Conservation (phyloP, 2,113 vertebrate species). For the Puffinus mauretanicus region DNA sequence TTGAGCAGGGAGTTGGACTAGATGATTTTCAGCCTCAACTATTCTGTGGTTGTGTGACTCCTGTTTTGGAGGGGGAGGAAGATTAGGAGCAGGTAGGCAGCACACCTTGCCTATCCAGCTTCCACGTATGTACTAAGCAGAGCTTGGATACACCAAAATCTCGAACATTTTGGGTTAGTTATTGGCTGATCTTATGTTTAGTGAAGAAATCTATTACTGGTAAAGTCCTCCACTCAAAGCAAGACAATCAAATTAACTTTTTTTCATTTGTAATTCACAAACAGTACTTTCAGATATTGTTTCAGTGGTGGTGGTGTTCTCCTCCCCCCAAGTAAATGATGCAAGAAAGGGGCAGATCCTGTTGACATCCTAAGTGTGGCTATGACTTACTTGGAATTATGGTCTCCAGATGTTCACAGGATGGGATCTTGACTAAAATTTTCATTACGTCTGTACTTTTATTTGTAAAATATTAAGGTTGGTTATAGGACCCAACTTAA, state of each 20-base stretch:
- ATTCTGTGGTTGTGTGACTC: background rate
- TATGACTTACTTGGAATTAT: background rate
- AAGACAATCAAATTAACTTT: background rate
- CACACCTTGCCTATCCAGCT: background rate
- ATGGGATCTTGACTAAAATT: background rate
- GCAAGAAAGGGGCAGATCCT: background rate
- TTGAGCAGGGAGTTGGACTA: background rate
- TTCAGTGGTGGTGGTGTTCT: background rate
- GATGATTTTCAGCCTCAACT: background rate
- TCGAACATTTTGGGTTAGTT: background rate
- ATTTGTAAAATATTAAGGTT: background rate
- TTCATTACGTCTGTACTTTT: background rate
- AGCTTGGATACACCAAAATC: background rate
- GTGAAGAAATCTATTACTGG: background rate
- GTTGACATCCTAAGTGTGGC: background rate
- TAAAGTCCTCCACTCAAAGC: background rate
- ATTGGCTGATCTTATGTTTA: background rate
- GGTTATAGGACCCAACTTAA: background rate
- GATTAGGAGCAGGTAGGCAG: background rate
- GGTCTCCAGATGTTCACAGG: background rate
- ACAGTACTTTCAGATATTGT: background rate
- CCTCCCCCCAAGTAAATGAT: background rate
- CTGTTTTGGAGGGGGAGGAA: background rate
- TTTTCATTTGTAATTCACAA: background rate
- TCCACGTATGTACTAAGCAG: rapidly evolving